Evolutionary conservation across 2,888 invertebrate species (phyloP).

Genomic region (Rotaria sp.): DNA sequence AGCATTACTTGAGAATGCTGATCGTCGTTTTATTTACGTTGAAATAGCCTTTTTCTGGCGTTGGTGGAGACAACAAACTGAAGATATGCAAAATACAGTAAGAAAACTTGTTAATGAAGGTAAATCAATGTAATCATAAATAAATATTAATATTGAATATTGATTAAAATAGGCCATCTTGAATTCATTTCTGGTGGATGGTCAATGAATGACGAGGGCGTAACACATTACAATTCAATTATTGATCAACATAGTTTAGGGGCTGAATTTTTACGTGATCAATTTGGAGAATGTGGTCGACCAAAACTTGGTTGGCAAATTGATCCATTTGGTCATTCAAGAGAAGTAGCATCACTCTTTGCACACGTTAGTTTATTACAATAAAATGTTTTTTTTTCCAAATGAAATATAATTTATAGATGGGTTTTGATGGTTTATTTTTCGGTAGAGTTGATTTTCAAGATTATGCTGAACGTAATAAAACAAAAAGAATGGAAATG

Average conservation of each 20-base stretch:
- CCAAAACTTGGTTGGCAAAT: conserved; percentile 77
- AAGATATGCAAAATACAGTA: conserved; percentile 61
- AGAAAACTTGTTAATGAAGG: conserved; percentile 62
- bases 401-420: not conserved
- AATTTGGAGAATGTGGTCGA: conserved; percentile 63
- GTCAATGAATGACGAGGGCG: conserved; percentile 59
- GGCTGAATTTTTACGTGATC: conserved; percentile 55
- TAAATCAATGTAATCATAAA: not conserved
- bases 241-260: conserved; percentile 60
- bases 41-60: conserved; percentile 80
- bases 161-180: conserved; percentile 46
- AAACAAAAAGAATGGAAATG: conserved; percentile 69
- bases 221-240: conserved; percentile 58
- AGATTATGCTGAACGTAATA: conserved; percentile 64
- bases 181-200: conserved; percentile 32
- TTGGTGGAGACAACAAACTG: conserved; percentile 70
- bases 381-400: not conserved
- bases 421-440: conserved; percentile 43
- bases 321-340: conserved; percentile 77
- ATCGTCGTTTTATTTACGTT: conserved; percentile 72
- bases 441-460: conserved; percentile 59
- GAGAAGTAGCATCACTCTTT: conserved; percentile 70
- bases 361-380: conserved; percentile 48
- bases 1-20: conserved; percentile 66
- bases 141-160: too few relatives aligned